phyloP scores from a whole-genome alignment of 1,140 invertebrate genomes.

The Caenorhabditis briggsae region DNA sequence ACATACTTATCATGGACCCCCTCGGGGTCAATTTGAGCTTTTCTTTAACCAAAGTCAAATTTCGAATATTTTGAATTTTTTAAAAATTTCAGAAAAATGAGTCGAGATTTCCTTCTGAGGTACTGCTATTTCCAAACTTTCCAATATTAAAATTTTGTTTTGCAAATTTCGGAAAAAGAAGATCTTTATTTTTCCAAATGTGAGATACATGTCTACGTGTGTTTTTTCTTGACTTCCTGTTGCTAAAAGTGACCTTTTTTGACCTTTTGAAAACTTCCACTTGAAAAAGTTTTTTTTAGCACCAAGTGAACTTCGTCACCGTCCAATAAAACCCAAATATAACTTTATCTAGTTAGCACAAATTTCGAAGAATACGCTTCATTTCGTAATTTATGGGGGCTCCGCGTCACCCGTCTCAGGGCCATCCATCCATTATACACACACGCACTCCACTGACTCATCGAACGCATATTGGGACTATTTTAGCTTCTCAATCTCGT shows the following conservation, averaged over 20 bases:
- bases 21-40: no score
- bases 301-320: background rate
- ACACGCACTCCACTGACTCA: slow-evolving; percentile 12
- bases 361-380: slow-evolving; percentile 43
- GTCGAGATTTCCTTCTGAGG: no score
- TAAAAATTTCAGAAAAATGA: background rate
- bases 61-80: background rate
- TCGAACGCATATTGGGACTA: slow-evolving; percentile 2
- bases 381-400: slow-evolving; percentile 2
- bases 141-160: no score
- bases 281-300: background rate
- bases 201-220: background rate
- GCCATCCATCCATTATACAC: background rate
- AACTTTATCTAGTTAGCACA: background rate
- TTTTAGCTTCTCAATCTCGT: slow-evolving; percentile 34
- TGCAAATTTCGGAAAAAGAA: no score
- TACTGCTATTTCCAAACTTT: no score
- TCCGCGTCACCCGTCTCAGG: background rate
- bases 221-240: slow-evolving; percentile 6
- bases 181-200: no score
- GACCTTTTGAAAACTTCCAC: background rate
- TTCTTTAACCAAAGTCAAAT: no score
- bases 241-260: background rate
- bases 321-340: background rate
- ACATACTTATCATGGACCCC: no score